Base-by-base conservation (phyloP, 2,888 invertebrate species). In the Neuroscelio doddi region DNA sequence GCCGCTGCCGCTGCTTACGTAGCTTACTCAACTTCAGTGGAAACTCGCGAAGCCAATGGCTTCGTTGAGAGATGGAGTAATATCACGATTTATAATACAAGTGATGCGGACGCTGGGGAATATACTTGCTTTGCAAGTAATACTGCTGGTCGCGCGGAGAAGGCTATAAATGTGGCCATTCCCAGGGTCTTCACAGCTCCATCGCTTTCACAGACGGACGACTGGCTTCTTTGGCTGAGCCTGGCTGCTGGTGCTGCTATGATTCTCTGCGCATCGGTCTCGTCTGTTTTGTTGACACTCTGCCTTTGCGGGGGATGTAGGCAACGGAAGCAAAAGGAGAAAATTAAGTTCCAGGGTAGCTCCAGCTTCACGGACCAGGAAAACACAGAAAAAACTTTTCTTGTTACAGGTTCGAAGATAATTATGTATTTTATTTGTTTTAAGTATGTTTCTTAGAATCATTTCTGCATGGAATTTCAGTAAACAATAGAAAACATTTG, bases 361-460 rank as follows among this genome's bases (percentile, higher is more conserved):
- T 89, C 92, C 1, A 94, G 93, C 80, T 93, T 93, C 79, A 93
- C 92, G 42, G 95, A 95, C 77, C 95, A 95, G 86, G 94, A 95
- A 79, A 94, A 95, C 27, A 64, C 67, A 7, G 67, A 63, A 21
- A 67, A 67, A 27, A 67, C 67, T 42, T 67, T 59, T 52, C 67
- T 67, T 34, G 67, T 64, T 24, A 67, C 63, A 52, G 67, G 67
- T 67, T 7, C 34, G 14, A 36, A 14, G 4, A n/a, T 36, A 2
- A 36, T 36, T 36, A 7, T 14, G 26, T n/a, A 9, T 21, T 5
- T 21, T 5, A 21, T 5, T n/a, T n/a, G n/a, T n/a, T n/a, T n/a
- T n/a, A n/a, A n/a, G n/a, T n/a, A n/a, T n/a, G n/a, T n/a, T n/a
- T n/a, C n/a, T n/a, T n/a, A n/a, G n/a, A n/a, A n/a, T n/a, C 21